A percentile compares a stretch with the other conserved stretches of the same genome.
These are phyloP conservation scores for Muscicapa striata DNA, from an alignment of 2,797 vertebrate species.

Conservation along the genomic window DNA sequence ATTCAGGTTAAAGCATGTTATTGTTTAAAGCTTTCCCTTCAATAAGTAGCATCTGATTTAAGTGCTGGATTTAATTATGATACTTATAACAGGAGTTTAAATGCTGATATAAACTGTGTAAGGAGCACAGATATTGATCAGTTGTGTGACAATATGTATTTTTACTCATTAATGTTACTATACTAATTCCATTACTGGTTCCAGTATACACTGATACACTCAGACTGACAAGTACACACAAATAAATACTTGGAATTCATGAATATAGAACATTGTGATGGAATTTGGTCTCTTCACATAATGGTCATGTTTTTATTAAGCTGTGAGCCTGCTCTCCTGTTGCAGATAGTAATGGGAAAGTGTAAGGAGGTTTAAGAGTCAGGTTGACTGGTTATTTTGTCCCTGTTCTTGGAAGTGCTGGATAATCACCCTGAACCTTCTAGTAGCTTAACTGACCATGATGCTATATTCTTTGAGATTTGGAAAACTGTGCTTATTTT, in stretches of 20 bases:
- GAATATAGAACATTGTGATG: constrained; percentile 24
- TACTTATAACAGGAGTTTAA: neutral
- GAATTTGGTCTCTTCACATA: constrained; percentile 10
- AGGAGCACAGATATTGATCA: neutral
- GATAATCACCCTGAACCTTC: neutral
- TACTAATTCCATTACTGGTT: neutral
- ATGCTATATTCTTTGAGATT: neutral
- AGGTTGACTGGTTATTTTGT: neutral
- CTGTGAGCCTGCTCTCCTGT: neutral
- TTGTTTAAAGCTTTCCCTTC: neutral
- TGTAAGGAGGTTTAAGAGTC: neutral
- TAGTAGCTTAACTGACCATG: neutral
- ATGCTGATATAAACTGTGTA: neutral
- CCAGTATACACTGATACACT: neutral
- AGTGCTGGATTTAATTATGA: neutral
- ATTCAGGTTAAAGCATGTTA: neutral
- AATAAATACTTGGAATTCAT: constrained; percentile 45
- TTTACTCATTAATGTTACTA: neutral
- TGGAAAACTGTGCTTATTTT: neutral
- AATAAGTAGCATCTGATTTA: neutral
- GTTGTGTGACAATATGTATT: neutral
- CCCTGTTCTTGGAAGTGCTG: neutral
- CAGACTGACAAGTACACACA: constrained; percentile 37
- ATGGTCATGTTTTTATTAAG: neutral
- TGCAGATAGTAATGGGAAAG: neutral